These are phyloP conservation scores for Thaumetopoea pityocampa DNA, from an alignment of 1,140 invertebrate genomes.

Conservation along the genomic window DNA sequence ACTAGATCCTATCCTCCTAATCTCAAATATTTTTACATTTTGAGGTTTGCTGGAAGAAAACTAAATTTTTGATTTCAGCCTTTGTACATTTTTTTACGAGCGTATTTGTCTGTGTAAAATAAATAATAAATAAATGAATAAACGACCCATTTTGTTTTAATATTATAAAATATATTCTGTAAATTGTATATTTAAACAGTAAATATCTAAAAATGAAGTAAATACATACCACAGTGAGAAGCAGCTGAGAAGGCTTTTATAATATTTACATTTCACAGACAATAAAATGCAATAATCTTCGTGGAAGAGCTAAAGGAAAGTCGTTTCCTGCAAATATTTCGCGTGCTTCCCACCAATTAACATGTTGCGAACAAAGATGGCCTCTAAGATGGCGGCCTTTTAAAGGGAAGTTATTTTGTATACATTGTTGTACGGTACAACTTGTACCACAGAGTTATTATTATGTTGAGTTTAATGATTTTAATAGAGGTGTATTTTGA, in stretches of 20 bases:
- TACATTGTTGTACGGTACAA: constrained; percentile 38
- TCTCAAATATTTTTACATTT: too few species aligned
- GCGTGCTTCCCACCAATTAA: constrained; percentile 58
- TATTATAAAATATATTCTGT: too few species aligned
- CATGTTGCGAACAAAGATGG: constrained; percentile 49
- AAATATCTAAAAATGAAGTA: constrained; percentile 6
- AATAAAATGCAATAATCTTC: constrained; percentile 21
- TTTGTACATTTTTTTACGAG: too few species aligned
- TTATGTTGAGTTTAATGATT: constrained; percentile 43
- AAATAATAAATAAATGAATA: too few species aligned
- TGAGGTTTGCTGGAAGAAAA: too few species aligned
- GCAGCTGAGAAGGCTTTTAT: constrained; percentile 5
- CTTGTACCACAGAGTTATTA: constrained; percentile 22
- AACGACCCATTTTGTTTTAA: too few species aligned
- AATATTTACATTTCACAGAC: constrained; percentile 9
- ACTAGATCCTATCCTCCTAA: too few species aligned
- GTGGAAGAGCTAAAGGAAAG: constrained; percentile 16
- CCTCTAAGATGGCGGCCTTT: constrained; percentile 33
- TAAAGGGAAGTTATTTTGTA: constrained; percentile 33
- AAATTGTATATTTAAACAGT: too few species aligned
- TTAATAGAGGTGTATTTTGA: constrained; percentile 2
- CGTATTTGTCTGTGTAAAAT: too few species aligned
- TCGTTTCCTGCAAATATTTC: constrained; percentile 15
- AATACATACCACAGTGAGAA: constrained; percentile 5
- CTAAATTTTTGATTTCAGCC: too few species aligned